These are phyloP conservation scores for Lepidostoma basale DNA, from an alignment of 1,140 invertebrate species.

Conservation along the genomic window DNA sequence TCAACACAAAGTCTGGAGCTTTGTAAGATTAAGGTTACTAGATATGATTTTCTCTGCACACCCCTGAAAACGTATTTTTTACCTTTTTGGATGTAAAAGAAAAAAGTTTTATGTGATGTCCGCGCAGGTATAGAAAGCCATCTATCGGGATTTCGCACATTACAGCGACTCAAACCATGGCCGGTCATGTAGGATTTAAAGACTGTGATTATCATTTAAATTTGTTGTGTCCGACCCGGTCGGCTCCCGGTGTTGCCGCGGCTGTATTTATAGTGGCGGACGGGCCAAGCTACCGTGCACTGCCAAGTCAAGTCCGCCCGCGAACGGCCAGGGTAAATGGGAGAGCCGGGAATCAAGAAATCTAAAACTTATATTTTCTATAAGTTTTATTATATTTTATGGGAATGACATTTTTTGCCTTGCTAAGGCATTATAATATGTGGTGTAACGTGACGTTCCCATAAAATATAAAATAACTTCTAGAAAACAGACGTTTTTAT, in stretches of 20 bases:
- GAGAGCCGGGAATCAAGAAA: background rate
- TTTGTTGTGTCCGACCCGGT: constrained; percentile 38
- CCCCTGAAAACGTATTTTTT: too few relatives aligned
- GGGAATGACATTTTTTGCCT: too few relatives aligned
- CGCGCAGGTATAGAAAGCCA: background rate
- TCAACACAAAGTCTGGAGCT: too few relatives aligned
- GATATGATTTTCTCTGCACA: too few relatives aligned
- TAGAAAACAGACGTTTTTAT: too few relatives aligned
- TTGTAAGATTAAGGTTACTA: too few relatives aligned
- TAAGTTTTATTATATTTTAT: too few relatives aligned
- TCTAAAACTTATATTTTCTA: background rate
- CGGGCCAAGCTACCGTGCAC: too few relatives aligned
- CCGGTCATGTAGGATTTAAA: constrained; percentile 32
- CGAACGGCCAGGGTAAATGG: background rate
- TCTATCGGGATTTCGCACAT: background rate
- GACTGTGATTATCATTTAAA: constrained; percentile 46
- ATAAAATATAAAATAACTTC: too few relatives aligned
- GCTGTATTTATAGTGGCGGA: constrained; percentile 42
- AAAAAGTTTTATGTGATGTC: background rate
- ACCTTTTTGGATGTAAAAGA: background rate
- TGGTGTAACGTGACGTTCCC: too few relatives aligned
- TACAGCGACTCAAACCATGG: background rate
- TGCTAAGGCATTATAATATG: too few relatives aligned
- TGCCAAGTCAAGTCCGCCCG: constrained; percentile 1
- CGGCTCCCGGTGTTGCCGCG: constrained; percentile 45